A percentile compares a stretch with the other conserved stretches of the same genome.
Conservation (phyloP, 2,888 invertebrate species). For the Ennomos erosarius region DNA sequence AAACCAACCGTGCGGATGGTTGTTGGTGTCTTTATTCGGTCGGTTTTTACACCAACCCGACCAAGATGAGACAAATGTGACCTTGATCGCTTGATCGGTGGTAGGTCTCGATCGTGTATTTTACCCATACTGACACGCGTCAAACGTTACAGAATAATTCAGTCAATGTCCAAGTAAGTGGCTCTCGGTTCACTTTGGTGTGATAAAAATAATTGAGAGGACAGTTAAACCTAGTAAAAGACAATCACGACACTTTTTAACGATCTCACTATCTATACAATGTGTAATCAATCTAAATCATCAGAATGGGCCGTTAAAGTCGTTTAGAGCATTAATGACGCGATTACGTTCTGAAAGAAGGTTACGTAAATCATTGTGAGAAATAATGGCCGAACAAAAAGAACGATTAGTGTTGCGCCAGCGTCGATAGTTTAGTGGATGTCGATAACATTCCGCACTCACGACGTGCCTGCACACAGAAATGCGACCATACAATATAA, state of each 20-base stretch:
- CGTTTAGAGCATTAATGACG: slow-evolving; percentile 71
- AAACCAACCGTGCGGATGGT: no score
- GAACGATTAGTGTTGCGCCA: slow-evolving; percentile 80
- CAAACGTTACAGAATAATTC: no score
- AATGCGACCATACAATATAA: slow-evolving; percentile 56
- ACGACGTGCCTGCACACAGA: slow-evolving; percentile 76
- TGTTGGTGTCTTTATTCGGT: no score
- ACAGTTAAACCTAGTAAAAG: no score
- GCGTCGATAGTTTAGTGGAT: slow-evolving; percentile 81
- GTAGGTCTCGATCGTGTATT: no score
- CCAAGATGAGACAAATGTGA: no score
- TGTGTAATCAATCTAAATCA: slow-evolving; percentile 73
- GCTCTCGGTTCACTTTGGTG: no score
- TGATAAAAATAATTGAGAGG: no score
- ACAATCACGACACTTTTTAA: slow-evolving; percentile 41
- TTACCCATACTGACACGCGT: no score
- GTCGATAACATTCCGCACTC: slow-evolving; percentile 78
- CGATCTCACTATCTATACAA: slow-evolving; percentile 46
- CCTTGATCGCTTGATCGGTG: no score
- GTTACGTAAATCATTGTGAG: slow-evolving; percentile 77
- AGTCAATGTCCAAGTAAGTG: no score
- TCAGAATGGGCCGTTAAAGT: slow-evolving; percentile 68
- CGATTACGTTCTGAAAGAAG: slow-evolving; percentile 65
- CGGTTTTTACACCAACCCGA: no score
- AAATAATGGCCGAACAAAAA: slow-evolving; percentile 72